Percentiles rank a stretch among this genome's conserved stretches.
These are phyloP conservation scores for Dascyllus trimaculatus DNA, from an alignment of 2,113 vertebrate genomes.

Conservation along the genomic window DNA sequence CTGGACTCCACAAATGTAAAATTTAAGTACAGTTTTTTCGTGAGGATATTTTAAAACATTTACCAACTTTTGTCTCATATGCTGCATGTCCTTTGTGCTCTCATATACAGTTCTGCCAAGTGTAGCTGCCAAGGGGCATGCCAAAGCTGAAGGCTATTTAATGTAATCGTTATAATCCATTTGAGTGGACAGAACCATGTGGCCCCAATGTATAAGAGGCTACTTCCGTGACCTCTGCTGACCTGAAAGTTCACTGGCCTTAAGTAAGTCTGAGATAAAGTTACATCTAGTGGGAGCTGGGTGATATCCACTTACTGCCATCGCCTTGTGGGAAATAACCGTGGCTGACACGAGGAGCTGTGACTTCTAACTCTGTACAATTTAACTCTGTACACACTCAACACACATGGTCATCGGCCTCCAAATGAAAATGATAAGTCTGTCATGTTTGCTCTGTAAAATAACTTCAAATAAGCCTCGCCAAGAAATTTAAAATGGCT, in stretches of 20 bases:
- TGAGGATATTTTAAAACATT: constrained; percentile 52
- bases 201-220: constrained; percentile 60
- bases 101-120: constrained; percentile 33
- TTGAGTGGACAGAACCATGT: constrained; percentile 63
- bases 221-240: constrained; percentile 66
- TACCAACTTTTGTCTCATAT: constrained; percentile 58
- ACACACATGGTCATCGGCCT: constrained; percentile 39
- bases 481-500: constrained; percentile 46
- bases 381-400: constrained; percentile 1
- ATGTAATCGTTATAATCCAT: constrained; percentile 71
- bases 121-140: constrained; percentile 42
- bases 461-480: constrained; percentile 29
- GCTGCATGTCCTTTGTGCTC: constrained; percentile 22
- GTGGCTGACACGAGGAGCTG: constrained; percentile 40
- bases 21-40: constrained; percentile 50
- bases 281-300: constrained; percentile 66
- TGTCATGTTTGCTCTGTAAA: constrained; percentile 51
- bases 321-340: constrained; percentile 54
- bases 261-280: constrained; percentile 71
- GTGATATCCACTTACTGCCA: constrained; percentile 68
- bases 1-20: constrained; percentile 42
- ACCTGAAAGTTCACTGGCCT: constrained; percentile 68
- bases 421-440: constrained; percentile 43
- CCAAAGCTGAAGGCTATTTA: constrained; percentile 61
- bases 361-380: constrained; percentile 52